These are phyloP conservation scores for Pseudomyrmex pallidus DNA, from an alignment of 1,140 invertebrate species.

Conservation along the genomic window DNA sequence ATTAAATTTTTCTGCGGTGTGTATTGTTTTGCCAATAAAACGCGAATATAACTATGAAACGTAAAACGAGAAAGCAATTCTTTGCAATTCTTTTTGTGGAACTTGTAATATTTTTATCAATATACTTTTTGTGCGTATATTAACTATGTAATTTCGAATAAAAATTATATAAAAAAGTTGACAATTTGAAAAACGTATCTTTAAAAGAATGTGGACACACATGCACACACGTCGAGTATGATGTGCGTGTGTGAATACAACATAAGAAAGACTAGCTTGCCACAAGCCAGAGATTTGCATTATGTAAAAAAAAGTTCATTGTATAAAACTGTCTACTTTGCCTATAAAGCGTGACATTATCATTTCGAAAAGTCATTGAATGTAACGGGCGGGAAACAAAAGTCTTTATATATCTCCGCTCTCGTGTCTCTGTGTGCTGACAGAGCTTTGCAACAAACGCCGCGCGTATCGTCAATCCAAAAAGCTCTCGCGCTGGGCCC, in stretches of 20 bases:
- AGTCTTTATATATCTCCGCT: slow-evolving; percentile 22
- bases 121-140: neutral
- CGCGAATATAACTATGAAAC: neutral
- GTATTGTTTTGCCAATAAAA: slow-evolving; percentile 23
- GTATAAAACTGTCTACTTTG: neutral
- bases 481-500: slow-evolving; percentile 24
- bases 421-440: slow-evolving; percentile 1
- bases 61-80: neutral
- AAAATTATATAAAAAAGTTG: neutral
- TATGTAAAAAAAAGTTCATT: slow-evolving; percentile 6
- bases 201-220: neutral
- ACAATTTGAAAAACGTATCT: slow-evolving; percentile 6
- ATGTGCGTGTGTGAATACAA: neutral
- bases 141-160: neutral
- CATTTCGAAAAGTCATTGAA: slow-evolving; percentile 18
- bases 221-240: neutral
- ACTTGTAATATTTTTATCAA: neutral
- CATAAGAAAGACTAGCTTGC: neutral
- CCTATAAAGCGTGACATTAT: slow-evolving; percentile 5
- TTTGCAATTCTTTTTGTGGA: neutral
- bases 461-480: slow-evolving; percentile 17
- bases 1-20: slow-evolving; percentile 35
- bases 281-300: neutral
- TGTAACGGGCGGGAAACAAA: slow-evolving; percentile 5
- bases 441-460: slow-evolving; percentile 6